Percentiles rank a stretch among this genome's conserved stretches.
These are phyloP conservation scores for Dasysyrphus tricinctus DNA, from an alignment of 2,888 invertebrate genomes.

Conservation along the genomic window DNA sequence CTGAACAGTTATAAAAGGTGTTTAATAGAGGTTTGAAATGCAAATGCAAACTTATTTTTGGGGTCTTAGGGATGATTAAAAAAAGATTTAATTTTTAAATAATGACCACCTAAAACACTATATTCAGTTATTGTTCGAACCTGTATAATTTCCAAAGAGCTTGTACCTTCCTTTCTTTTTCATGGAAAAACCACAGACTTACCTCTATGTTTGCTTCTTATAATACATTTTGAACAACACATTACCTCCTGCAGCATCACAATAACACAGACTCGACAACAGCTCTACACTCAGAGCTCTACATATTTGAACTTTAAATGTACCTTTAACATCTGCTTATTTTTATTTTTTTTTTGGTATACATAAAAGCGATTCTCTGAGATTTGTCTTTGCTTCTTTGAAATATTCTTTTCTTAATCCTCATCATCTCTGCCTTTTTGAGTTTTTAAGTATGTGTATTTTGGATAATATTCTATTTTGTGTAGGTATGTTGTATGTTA, in stretches of 20 bases:
- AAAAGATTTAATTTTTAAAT: no score
- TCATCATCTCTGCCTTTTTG: constrained; percentile 73
- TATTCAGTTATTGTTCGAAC: no score
- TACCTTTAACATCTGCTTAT: constrained; percentile 65
- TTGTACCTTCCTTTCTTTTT: no score
- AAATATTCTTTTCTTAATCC: constrained; percentile 68
- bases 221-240: constrained; percentile 4
- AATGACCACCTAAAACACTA: no score
- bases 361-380: constrained; percentile 45
- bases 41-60: no score
- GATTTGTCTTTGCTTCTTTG: constrained; percentile 62
- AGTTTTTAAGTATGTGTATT: constrained; percentile 56
- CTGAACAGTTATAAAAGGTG: no score
- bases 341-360: constrained; percentile 46
- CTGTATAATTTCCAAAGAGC: no score
- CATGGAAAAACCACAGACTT: background rate
- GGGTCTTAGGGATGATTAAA: no score
- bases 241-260: constrained; percentile 21
- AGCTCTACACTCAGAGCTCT: constrained; percentile 17
- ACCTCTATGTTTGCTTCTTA: background rate
- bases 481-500: background rate
- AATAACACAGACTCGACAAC: constrained; percentile 8
- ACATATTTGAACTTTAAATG: constrained; percentile 32
- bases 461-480: constrained; percentile 40
- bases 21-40: no score